Conservation (phyloP, 2,797 vertebrate genomes). For the Eospalax fontanierii region DNA sequence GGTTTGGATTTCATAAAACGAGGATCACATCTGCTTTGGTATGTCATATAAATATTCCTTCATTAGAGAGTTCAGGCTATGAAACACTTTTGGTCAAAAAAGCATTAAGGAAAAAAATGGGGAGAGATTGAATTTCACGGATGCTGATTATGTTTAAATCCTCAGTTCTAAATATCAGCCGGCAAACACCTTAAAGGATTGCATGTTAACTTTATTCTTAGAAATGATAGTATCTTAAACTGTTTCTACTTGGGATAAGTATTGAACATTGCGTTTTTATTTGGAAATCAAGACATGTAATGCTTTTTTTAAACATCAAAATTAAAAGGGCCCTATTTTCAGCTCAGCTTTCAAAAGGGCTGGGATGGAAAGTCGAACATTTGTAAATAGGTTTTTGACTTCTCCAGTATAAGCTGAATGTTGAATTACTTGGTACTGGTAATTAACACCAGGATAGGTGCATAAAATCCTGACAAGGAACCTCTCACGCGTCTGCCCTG, state of each 20-base stretch:
- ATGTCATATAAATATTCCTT: slow-evolving; percentile 85
- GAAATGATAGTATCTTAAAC: slow-evolving; percentile 71
- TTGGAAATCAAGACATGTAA: slow-evolving; percentile 61
- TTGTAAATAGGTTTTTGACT: not conserved
- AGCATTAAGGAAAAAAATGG: slow-evolving; percentile 71
- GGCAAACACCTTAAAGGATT: slow-evolving; percentile 70
- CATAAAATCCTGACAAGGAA: too few species aligned
- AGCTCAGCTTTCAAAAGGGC: slow-evolving; percentile 41
- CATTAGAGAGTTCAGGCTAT: slow-evolving; percentile 82
- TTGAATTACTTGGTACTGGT: slow-evolving; percentile 6
- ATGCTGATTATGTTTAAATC: slow-evolving; percentile 79
- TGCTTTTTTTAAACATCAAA: slow-evolving; percentile 54
- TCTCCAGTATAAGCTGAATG: not conserved
- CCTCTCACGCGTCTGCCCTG: too few species aligned
- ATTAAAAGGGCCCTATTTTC: slow-evolving; percentile 20
- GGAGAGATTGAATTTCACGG: slow-evolving; percentile 74
- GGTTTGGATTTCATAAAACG: slow-evolving; percentile 82
- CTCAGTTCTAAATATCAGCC: slow-evolving; percentile 73
- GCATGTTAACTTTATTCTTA: slow-evolving; percentile 77
- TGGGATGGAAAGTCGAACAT: not conserved
- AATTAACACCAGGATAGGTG: too few species aligned
- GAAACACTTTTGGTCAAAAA: slow-evolving; percentile 82
- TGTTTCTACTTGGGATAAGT: slow-evolving; percentile 66
- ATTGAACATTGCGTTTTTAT: slow-evolving; percentile 57
- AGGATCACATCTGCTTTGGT: slow-evolving; percentile 83